Evolutionary conservation across 2,888 invertebrate species (phyloP).

Genomic region (Alloscopus bannaensis): DNA sequence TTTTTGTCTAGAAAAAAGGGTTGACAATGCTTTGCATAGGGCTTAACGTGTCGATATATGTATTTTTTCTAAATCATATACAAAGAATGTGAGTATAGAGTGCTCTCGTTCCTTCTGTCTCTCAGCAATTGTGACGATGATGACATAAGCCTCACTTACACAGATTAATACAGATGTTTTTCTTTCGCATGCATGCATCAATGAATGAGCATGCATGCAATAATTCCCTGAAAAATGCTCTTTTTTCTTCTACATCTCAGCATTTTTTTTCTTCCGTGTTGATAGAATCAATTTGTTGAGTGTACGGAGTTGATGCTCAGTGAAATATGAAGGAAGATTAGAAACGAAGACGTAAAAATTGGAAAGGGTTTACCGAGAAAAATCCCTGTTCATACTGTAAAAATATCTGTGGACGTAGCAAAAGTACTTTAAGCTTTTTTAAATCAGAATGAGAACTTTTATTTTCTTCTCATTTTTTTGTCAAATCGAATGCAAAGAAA

Average conservation of each 20-base stretch:
- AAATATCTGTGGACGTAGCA: too few relatives aligned
- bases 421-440: too few relatives aligned
- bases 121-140: slow-evolving; percentile 39
- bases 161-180: slow-evolving; percentile 61
- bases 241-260: too few relatives aligned
- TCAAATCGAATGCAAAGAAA: too few relatives aligned
- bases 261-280: too few relatives aligned
- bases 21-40: slow-evolving; percentile 17
- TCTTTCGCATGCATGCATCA: slow-evolving; percentile 60
- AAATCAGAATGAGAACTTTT: too few relatives aligned
- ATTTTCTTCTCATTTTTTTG: too few relatives aligned
- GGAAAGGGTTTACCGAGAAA: background rate
- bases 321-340: slow-evolving; percentile 18
- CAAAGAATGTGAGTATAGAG: slow-evolving; percentile 27
- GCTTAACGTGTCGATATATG: slow-evolving; percentile 14
- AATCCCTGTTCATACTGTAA: background rate
- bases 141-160: slow-evolving; percentile 56
- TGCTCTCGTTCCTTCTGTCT: background rate
- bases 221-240: slow-evolving; percentile 54
- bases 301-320: slow-evolving; percentile 11
- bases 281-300: too few relatives aligned
- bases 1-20: slow-evolving; percentile 52
- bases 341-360: slow-evolving; percentile 20
- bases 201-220: slow-evolving; percentile 53
- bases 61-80: slow-evolving; percentile 8